These are phyloP conservation scores for Toxostoma redivivum DNA, from an alignment of 2,113 vertebrate genomes.

Conservation along the genomic window DNA sequence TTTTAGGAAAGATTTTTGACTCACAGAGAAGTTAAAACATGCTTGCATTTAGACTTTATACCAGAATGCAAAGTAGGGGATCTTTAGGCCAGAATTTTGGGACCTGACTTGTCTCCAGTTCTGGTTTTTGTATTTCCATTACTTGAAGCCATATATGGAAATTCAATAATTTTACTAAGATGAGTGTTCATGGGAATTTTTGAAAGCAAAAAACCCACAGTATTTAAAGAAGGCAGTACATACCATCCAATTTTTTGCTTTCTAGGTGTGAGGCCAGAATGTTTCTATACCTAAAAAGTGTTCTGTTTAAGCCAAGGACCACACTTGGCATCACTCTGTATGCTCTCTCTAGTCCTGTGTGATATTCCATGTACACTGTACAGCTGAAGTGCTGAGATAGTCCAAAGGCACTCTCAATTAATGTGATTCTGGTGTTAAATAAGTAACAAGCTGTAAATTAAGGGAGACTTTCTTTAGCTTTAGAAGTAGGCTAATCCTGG, in stretches of 20 bases:
- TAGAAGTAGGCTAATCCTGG: conserved; percentile 52
- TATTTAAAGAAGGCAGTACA: background rate
- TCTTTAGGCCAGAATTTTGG: background rate
- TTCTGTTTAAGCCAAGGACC: background rate
- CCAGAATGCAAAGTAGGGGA: background rate
- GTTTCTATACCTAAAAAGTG: background rate
- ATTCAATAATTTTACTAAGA: background rate
- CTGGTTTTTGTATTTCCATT: background rate
- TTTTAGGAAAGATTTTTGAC: background rate
- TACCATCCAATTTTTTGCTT: background rate
- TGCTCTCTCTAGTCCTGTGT: background rate
- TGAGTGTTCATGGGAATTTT: background rate
- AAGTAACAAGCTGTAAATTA: conserved; percentile 53
- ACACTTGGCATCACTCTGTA: background rate
- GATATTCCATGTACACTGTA: background rate
- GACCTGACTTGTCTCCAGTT: background rate
- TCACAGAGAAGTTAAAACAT: background rate
- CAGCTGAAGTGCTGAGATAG: background rate
- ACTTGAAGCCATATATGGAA: background rate
- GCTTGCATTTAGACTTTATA: background rate
- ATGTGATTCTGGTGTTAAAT: conserved; percentile 44
- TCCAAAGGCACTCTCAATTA: background rate
- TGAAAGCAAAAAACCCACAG: background rate
- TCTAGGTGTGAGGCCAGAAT: background rate
- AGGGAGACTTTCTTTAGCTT: conserved; percentile 50